Percentiles rank a stretch among this genome's conserved stretches.
Evolutionary conservation across 2,797 vertebrate genomes (phyloP).

Genomic region (Brotula barbata): DNA sequence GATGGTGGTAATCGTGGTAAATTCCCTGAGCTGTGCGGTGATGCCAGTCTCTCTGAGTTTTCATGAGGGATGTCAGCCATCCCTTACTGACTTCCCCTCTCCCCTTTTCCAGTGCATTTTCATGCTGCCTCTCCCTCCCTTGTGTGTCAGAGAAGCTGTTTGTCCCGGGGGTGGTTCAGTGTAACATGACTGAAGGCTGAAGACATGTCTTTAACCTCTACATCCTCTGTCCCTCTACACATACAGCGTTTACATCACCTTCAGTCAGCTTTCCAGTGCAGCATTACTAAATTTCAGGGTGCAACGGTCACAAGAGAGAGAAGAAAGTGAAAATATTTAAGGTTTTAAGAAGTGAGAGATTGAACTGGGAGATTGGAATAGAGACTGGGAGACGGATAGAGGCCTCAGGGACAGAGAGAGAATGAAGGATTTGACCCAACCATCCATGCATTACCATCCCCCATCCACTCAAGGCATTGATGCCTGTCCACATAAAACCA

Average conservation of each 20-base stretch:
- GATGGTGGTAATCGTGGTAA: constrained; percentile 37
- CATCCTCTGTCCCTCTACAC: neutral
- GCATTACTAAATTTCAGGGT: constrained; percentile 16
- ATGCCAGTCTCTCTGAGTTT: constrained; percentile 32
- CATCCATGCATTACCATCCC: constrained; percentile 60
- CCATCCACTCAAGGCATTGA: constrained; percentile 40
- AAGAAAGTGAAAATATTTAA: neutral
- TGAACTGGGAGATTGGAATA: neutral
- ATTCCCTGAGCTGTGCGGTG: constrained; percentile 37
- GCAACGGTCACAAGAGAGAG: constrained; percentile 1
- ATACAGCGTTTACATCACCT: constrained; percentile 4
- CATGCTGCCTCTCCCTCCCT: constrained; percentile 2
- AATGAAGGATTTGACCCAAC: constrained; percentile 57
- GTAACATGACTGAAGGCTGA: constrained; percentile 18
- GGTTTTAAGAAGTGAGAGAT: neutral
- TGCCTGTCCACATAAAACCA: constrained; percentile 22
- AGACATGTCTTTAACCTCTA: constrained; percentile 14
- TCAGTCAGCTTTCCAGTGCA: constrained; percentile 14
- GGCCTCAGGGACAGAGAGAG: constrained; percentile 12
- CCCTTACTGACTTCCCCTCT: constrained; percentile 1
- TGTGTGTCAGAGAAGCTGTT: constrained; percentile 24
- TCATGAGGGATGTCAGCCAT: constrained; percentile 12
- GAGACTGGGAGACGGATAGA: neutral
- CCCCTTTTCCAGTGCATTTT: constrained; percentile 23
- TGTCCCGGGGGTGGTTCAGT: constrained; percentile 24